Conservation (phyloP, 2,113 vertebrate genomes). For the Talpa occidentalis region DNA sequence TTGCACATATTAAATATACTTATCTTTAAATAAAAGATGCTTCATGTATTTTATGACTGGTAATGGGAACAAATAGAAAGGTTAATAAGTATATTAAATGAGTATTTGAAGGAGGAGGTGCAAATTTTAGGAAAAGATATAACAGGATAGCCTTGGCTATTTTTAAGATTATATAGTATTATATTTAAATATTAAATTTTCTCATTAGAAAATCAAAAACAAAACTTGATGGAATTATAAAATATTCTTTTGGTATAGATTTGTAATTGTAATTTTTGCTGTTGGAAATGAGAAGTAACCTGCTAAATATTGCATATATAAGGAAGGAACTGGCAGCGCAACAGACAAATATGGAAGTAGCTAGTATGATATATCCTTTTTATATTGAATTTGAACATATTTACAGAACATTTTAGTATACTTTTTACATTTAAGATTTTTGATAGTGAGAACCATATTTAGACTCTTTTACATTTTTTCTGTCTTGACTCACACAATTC, state of each 20-base stretch:
- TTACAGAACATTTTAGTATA: background rate
- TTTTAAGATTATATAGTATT: background rate
- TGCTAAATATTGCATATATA: background rate
- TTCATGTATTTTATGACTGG: background rate
- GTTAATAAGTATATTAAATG: background rate
- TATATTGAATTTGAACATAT: constrained; percentile 13
- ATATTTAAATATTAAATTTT: background rate
- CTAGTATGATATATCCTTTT: background rate
- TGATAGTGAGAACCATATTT: background rate
- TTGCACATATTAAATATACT: background rate
- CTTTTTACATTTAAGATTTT: constrained; percentile 38
- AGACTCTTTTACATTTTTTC: background rate
- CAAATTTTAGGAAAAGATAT: background rate
- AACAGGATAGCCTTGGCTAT: background rate
- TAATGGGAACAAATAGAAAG: background rate
- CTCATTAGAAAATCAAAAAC: constrained; percentile 10
- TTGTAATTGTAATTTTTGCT: constrained; percentile 18
- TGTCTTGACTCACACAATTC: background rate
- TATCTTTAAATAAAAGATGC: background rate
- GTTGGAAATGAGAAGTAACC: constrained; percentile 4
- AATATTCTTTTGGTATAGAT: background rate
- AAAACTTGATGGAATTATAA: background rate
- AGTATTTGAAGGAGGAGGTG: background rate
- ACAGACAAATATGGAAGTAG: background rate
- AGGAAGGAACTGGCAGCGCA: background rate